Evolutionary conservation across 2,113 vertebrate genomes (phyloP), one percentile per base, ranked within the genome.

Genomic region (Eulacestoma nigropectus): DNA sequence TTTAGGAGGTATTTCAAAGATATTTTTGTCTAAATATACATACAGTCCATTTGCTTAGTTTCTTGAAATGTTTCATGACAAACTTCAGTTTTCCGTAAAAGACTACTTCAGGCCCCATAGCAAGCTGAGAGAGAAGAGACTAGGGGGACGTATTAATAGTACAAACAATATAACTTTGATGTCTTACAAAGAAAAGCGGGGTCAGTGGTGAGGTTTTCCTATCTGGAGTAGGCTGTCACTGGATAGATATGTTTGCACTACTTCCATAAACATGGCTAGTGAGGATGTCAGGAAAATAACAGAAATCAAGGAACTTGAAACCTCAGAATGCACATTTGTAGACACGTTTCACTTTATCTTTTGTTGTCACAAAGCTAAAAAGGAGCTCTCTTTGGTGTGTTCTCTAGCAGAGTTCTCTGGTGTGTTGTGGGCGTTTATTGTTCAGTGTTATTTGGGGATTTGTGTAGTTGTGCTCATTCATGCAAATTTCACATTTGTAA

Each of bases 371-470:
- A 79, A 81, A 64, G 21, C 9, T 22, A 44, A 59, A 63, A 64
- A 62, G 15, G 17, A 85, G 11, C 59, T 64, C 4, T 64, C 29
- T 83, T 65, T 46, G 26, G 9, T 35, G 6, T 32, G 11, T 16
- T 84, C 18, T 1, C 0, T 17, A 62, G 52, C 39, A 84, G 68
- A 67, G 68, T 44, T 39, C 10, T 63, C 42, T 57, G 6, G 15
- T 60, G 22, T 44, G 65, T 37, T 49, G 62, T 47, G 39, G 23
- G 10, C 0, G 0, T 47, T 70, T 65, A 30, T 22, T 69, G 5
- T 65, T 63, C 25, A n/a, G 59, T 6, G 1, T 52, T 69, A n/a
- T 14, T 42, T 68, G 22, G 11, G 17, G 25, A 41, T 80, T 77
- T 55, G 16, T 59, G 56, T 53, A 19, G 7, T 29, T 72, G 39